Evolutionary conservation across 2,113 vertebrate genomes (phyloP), one percentile per base, ranked within the genome.

Genomic region (Sylvilagus bachmani): DNA sequence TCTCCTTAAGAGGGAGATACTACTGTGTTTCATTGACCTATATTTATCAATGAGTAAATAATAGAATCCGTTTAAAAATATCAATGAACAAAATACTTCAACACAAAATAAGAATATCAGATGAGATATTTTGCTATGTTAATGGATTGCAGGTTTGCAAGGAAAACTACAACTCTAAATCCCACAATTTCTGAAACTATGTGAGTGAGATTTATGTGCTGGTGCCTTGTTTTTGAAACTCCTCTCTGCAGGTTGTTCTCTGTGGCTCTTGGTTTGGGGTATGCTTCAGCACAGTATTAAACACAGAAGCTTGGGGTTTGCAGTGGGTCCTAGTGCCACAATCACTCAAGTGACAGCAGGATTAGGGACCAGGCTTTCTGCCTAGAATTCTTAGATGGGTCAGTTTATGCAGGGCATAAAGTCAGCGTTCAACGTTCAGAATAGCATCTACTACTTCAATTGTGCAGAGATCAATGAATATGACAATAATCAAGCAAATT

Each of bases 1-100:
- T 8, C 13, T 91, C 64, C 3, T 7, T 21, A 91, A 90, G 53
- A 89, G 79, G 90, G 49, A 78, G 6, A 81, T 90, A 80, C 58
- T 73, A 62, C 64, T 88, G 89, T 86, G 44, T 79, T 89, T 25
- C 55, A 73, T 78, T 86, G 94, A 89, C 31, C 29, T 80, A 13
- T 83, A 86, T 74, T 89, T 44, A 79, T 67, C 51, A 86, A 75
- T 3, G 69, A 83, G 53, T 69, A 82, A 93, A 86, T 25, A 89
- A 38, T 24, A 67, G 80, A 81, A 69, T 89, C 29, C 1, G 14
- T n/a, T 62, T n/a, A n/a, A 36, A 49, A 27, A 3, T 66, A 64
- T 12, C 21, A 13, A 77, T 7, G 49, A 77, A n/a, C 6, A 74
- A 64, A n/a, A 64, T 17, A 77, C 13, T 5, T 51, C 51, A n/a